Evolutionary conservation across 2,113 vertebrate species (phyloP).

Genomic region (Eptatretus burgeri): DNA sequence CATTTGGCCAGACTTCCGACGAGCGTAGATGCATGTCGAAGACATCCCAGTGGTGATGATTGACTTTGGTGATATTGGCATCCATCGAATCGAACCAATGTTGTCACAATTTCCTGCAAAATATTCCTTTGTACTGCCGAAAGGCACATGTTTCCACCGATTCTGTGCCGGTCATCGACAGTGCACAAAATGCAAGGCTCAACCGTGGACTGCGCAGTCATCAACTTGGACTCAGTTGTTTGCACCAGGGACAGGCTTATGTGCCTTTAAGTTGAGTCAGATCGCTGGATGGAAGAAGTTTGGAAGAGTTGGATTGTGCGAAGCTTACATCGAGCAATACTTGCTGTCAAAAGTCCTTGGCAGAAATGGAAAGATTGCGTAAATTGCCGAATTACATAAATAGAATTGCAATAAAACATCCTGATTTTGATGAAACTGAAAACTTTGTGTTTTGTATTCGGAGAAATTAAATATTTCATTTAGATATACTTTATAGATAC

Average conservation of each 20-base stretch:
- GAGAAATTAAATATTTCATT: neutral
- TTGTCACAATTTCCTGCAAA: constrained; percentile 1
- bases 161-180: neutral
- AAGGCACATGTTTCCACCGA: neutral
- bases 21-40: neutral
- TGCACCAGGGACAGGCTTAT: neutral
- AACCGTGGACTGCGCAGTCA: constrained; percentile 2
- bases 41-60: constrained; percentile 3
- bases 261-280: neutral
- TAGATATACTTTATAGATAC: neutral
- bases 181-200: constrained; percentile 1
- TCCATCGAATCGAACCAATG: neutral
- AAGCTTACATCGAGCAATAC: neutral
- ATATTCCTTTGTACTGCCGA: constrained; percentile 5
- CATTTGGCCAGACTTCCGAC: neutral
- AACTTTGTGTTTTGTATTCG: neutral
- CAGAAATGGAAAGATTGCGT: neutral
- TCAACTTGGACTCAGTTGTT: constrained; percentile 3
- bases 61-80: neutral
- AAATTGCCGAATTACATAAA: neutral
- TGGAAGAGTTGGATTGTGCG: neutral
- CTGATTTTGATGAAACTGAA: neutral
- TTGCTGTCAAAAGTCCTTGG: neutral
- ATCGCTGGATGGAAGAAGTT: neutral
- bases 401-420: neutral